A percentile compares a stretch with the other conserved stretches of the same genome.
phyloP scores from a whole-genome alignment of 1,140 invertebrate species.

The Drosophila melanica region DNA sequence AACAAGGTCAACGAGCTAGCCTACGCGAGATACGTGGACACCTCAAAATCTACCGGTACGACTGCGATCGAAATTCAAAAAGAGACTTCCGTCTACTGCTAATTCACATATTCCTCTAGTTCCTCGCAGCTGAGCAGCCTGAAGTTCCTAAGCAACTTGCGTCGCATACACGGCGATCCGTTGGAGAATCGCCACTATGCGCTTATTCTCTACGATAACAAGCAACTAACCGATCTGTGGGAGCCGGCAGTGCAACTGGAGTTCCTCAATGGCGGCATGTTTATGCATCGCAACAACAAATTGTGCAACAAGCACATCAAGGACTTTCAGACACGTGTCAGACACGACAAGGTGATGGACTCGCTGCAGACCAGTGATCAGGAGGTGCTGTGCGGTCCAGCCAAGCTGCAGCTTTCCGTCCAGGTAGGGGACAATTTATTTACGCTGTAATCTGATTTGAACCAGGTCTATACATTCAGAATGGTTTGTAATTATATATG shows the following conservation, averaged over 20 bases:
- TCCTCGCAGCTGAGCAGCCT: conserved; percentile 61
- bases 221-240: conserved; percentile 62
- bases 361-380: conserved; percentile 71
- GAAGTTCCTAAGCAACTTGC: conserved; percentile 55
- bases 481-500: no score
- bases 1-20: conserved; percentile 55
- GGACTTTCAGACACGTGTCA: conserved; percentile 44
- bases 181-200: conserved; percentile 59
- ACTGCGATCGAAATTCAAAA: background rate
- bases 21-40: conserved; percentile 71
- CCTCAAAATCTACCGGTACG: conserved; percentile 73
- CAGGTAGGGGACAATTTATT: conserved; percentile 19
- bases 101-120: conserved; percentile 16
- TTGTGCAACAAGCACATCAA: conserved; percentile 66
- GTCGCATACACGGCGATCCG: conserved; percentile 53
- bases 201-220: conserved; percentile 71
- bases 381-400: conserved; percentile 72
- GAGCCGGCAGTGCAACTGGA: conserved; percentile 42
- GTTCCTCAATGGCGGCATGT: conserved; percentile 64
- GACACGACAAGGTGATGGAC: conserved; percentile 63
- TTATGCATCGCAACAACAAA: conserved; percentile 72
- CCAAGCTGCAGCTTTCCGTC: conserved; percentile 53
- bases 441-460: no score
- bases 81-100: background rate
- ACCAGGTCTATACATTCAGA: no score